Evolutionary conservation across 2,888 invertebrate genomes (phyloP).

Genomic region (Tetropium fuscum): DNA sequence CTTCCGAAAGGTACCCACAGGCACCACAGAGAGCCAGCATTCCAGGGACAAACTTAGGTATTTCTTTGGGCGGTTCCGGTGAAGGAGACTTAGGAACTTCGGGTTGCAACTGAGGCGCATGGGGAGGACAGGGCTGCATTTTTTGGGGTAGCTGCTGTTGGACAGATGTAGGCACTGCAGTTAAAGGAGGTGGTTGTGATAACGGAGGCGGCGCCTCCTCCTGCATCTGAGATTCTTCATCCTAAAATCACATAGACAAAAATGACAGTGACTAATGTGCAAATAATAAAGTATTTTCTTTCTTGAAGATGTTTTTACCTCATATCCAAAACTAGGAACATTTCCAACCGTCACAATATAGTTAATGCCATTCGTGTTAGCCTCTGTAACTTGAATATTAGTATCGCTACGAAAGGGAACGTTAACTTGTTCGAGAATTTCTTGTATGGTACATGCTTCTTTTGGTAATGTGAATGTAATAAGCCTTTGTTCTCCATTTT

Average conservation of each 20-base stretch:
- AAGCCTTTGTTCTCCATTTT: constrained; percentile 83
- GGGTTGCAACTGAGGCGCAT: constrained; percentile 9
- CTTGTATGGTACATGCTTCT: constrained; percentile 85
- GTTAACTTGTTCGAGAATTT: constrained; percentile 82
- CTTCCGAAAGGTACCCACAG: constrained; percentile 84
- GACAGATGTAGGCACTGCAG: constrained; percentile 27
- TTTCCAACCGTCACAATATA: constrained; percentile 81
- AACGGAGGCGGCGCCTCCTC: constrained; percentile 28
- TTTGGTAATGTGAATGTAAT: constrained; percentile 86
- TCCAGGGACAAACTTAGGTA: constrained; percentile 76
- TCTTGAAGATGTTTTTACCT: constrained; percentile 35
- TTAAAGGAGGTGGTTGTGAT: constrained; percentile 14
- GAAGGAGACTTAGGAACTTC: constrained; percentile 47
- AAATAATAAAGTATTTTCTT: background rate
- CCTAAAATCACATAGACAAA: constrained; percentile 15
- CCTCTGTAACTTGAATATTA: constrained; percentile 80
- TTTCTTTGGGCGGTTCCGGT: constrained; percentile 69
- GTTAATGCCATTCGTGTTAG: constrained; percentile 80
- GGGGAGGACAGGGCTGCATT: background rate
- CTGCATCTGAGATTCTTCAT: constrained; percentile 31
- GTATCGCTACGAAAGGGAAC: constrained; percentile 79
- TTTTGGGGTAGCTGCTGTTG: constrained; percentile 14
- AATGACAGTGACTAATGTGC: background rate
- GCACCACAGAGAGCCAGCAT: constrained; percentile 82
- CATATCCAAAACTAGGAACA: constrained; percentile 41